Evolutionary conservation across 2,888 invertebrate species (phyloP).

Genomic region (Hypomecis punctinalis): DNA sequence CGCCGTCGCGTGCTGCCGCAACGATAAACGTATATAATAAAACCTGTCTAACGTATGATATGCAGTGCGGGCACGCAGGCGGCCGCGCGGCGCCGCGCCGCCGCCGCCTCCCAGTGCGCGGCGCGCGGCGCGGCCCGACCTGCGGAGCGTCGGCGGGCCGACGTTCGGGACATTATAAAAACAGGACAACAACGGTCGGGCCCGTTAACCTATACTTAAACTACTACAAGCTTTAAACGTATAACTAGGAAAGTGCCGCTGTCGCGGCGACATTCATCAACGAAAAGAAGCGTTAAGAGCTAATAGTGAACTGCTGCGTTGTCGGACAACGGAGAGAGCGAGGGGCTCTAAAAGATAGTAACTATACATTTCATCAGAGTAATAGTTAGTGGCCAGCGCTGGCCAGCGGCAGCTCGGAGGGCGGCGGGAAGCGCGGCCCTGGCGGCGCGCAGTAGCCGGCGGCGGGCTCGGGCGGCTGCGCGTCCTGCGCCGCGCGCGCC

Average conservation of each 20-base stretch:
- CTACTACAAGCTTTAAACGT: constrained; percentile 83
- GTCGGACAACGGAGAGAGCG: constrained; percentile 84
- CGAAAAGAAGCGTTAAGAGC: constrained; percentile 84
- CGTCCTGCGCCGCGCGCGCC: constrained; percentile 89
- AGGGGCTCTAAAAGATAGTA: constrained; percentile 81
- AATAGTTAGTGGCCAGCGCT: constrained; percentile 84
- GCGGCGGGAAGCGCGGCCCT: constrained; percentile 85
- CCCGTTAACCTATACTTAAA: constrained; percentile 81
- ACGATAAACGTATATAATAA: constrained; percentile 83
- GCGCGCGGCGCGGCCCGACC: constrained; percentile 72
- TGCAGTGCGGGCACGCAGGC: constrained; percentile 74
- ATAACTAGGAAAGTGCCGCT: constrained; percentile 81
- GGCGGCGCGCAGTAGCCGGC: constrained; percentile 86
- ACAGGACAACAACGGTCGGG: constrained; percentile 67
- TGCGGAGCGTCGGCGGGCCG: constrained; percentile 38
- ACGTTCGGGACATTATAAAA: constrained; percentile 48
- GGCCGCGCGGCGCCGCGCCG: constrained; percentile 72
- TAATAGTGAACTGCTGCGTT: constrained; percentile 85
- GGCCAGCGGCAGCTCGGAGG: constrained; percentile 85
- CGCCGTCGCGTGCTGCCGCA: constrained; percentile 74
- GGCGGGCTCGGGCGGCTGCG: constrained; percentile 77
- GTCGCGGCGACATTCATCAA: constrained; percentile 76
- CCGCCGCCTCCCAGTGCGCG: constrained; percentile 83
- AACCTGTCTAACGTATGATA: constrained; percentile 85
- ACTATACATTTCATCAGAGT: constrained; percentile 83